A percentile compares a stretch with the other conserved stretches of the same genome.
Evolutionary conservation across 2,888 invertebrate genomes (phyloP).

Genomic region (Psylliodes chrysocephalus): DNA sequence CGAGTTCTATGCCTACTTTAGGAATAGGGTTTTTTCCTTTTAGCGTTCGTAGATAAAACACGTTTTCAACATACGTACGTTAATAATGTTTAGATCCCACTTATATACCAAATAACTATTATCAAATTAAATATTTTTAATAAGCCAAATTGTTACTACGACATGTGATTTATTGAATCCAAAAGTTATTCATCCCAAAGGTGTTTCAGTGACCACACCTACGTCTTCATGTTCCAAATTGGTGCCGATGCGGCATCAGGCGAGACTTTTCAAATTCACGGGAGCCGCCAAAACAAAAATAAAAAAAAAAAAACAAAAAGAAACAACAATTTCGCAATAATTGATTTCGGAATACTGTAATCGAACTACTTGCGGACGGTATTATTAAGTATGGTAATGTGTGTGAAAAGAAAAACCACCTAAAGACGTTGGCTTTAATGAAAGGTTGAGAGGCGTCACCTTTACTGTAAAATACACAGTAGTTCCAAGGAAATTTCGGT

Average conservation of each 20-base stretch:
- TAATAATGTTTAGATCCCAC: too few relatives aligned
- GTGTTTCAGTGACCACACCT: neutral
- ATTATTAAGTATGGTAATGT: conserved; percentile 11
- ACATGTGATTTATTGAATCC: too few relatives aligned
- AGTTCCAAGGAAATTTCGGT: neutral
- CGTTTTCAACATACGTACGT: too few relatives aligned
- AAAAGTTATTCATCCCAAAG: too few relatives aligned
- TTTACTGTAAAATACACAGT: neutral
- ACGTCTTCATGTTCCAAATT: neutral
- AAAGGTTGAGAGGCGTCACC: neutral
- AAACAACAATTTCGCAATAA: neutral
- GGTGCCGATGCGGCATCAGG: neutral
- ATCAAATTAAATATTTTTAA: too few relatives aligned
- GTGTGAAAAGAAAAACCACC: neutral
- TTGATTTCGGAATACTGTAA: neutral
- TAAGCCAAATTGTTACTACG: too few relatives aligned
- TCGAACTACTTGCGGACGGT: neutral
- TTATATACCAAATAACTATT: too few relatives aligned
- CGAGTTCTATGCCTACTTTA: too few relatives aligned
- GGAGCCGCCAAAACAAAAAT: too few relatives aligned
- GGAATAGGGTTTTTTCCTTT: too few relatives aligned
- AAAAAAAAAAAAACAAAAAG: neutral
- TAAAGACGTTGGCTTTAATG: neutral
- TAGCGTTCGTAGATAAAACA: too few relatives aligned
- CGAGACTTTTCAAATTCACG: neutral